Percentiles rank a stretch among this genome's conserved stretches.
Evolutionary conservation across 2,797 vertebrate genomes (phyloP).

Genomic region (Melanotaenia nigrans): DNA sequence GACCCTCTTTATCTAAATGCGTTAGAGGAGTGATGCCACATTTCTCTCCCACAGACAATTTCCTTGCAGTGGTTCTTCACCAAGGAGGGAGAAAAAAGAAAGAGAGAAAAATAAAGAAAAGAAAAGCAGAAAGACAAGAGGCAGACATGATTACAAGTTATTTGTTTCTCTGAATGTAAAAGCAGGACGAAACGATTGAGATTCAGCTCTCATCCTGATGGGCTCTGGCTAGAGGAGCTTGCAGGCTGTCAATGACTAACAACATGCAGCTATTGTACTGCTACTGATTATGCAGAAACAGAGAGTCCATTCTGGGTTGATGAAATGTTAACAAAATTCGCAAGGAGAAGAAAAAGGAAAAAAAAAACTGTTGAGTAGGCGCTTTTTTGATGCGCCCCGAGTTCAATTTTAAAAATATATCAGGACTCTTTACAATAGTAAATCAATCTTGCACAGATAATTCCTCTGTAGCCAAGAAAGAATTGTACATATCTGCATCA

Average conservation of each 20-base stretch:
- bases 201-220: constrained; percentile 38
- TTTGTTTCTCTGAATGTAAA: constrained; percentile 33
- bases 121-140: constrained; percentile 13
- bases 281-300: constrained; percentile 42
- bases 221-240: constrained; percentile 18
- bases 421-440: neutral
- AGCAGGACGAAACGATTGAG: constrained; percentile 29
- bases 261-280: constrained; percentile 8
- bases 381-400: neutral
- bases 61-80: constrained; percentile 28
- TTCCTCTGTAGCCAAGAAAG: neutral
- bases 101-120: neutral
- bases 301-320: constrained; percentile 21
- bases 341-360: constrained; percentile 11
- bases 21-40: neutral
- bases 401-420: constrained; percentile 4
- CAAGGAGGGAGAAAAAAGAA: neutral
- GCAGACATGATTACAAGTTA: constrained; percentile 37
- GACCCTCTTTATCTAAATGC: constrained; percentile 23
- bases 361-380: constrained; percentile 1
- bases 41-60: constrained; percentile 25
- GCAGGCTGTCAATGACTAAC: constrained; percentile 26
- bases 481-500: neutral
- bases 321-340: constrained; percentile 41
- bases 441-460: constrained; percentile 1